Evolutionary conservation across 2,797 vertebrate species (phyloP).

Genomic region (Anguilla marmorata): DNA sequence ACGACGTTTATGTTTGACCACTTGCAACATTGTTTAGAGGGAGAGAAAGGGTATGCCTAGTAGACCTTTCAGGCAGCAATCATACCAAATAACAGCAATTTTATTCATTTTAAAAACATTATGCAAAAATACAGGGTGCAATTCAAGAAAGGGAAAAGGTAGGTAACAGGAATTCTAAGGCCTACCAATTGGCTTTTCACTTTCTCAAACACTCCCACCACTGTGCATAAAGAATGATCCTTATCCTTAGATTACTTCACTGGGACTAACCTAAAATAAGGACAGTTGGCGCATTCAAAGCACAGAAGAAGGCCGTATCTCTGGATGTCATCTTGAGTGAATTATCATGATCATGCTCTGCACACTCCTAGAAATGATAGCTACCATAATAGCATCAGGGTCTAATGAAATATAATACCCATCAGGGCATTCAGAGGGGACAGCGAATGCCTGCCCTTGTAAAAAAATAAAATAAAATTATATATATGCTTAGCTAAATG

Average conservation of each 20-base stretch:
- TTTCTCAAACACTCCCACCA: background rate
- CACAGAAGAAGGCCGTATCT: background rate
- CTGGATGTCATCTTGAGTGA: background rate
- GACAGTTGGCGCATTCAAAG: no score
- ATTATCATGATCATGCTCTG: background rate
- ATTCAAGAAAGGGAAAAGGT: no score
- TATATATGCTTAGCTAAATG: background rate
- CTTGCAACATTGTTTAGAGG: no score
- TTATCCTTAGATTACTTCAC: no score
- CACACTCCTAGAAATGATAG: background rate
- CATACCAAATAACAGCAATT: no score
- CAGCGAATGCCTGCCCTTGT: background rate
- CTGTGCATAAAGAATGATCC: background rate
- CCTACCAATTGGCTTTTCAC: background rate
- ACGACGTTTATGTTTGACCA: no score
- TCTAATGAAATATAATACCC: conserved; percentile 11
- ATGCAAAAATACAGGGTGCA: no score
- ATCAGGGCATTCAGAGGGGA: background rate
- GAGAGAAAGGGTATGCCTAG: no score
- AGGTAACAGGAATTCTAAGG: background rate
- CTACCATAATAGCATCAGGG: conserved; percentile 2
- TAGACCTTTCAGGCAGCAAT: no score
- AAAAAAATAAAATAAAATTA: background rate
- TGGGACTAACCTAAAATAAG: no score
- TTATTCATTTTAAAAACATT: no score